Evolutionary conservation across 2,113 vertebrate genomes (phyloP).

Genomic region (Thamnaconus septentrionalis): DNA sequence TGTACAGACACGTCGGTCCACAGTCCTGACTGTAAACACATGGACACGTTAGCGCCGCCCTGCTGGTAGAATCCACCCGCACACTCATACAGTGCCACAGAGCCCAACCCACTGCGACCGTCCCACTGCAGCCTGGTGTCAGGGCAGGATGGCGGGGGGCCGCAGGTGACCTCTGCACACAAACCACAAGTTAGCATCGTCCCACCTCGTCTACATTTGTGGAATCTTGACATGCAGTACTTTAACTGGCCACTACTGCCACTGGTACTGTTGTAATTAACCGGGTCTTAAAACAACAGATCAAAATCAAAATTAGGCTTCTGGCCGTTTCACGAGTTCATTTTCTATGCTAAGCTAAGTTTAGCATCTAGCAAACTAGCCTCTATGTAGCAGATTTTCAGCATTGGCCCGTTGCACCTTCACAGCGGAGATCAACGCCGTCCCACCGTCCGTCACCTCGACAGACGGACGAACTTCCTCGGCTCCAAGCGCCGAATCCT

Average conservation of each 20-base stretch:
- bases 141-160: conserved; percentile 55
- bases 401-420: conserved; percentile 64
- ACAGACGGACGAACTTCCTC: conserved; percentile 62
- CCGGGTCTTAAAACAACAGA: no score
- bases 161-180: conserved; percentile 72
- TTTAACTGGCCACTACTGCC: no score
- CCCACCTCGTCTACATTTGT: background rate
- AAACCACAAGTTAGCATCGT: conserved; percentile 42
- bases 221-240: no score
- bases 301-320: no score
- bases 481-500: conserved; percentile 45
- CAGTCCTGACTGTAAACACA: conserved; percentile 63
- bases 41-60: conserved; percentile 51
- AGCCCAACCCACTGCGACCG: conserved; percentile 46
- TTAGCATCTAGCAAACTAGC: background rate
- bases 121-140: conserved; percentile 65
- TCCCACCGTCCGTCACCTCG: conserved; percentile 67
- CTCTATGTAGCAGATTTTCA: background rate
- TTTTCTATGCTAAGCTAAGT: no score
- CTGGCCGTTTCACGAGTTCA: no score
- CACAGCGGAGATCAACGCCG: conserved; percentile 66
- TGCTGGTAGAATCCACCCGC: conserved; percentile 64
- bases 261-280: no score
- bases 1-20: conserved; percentile 65
- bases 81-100: conserved; percentile 63